These are phyloP conservation scores for Prenolepis imparis DNA, from an alignment of 2,888 invertebrate genomes.

Conservation along the genomic window DNA sequence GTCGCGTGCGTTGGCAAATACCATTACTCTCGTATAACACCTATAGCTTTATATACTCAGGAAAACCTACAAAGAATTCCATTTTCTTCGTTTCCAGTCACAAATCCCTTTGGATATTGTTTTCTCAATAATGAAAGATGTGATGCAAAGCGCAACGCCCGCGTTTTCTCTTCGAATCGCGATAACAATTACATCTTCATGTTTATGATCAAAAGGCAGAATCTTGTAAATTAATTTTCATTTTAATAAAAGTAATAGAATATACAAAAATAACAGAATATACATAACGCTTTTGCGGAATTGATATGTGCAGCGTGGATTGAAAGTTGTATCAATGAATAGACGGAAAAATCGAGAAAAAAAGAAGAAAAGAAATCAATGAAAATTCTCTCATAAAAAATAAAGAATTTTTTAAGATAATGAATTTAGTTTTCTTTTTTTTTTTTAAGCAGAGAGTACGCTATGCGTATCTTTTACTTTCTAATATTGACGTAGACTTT, in stretches of 20 bases:
- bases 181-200: slow-evolving; percentile 27
- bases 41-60: neutral
- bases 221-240: neutral
- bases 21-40: neutral
- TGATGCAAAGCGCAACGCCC: neutral
- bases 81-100: slow-evolving; percentile 59
- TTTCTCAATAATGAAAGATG: slow-evolving; percentile 45
- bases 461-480: neutral
- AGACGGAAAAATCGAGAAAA: neutral
- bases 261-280: neutral
- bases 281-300: neutral
- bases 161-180: slow-evolving; percentile 17
- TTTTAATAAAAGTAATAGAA: slow-evolving; percentile 15
- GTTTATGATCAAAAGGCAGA: slow-evolving; percentile 17
- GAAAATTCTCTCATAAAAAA: neutral
- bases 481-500: slow-evolving; percentile 1
- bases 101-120: slow-evolving; percentile 56
- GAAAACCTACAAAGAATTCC: slow-evolving; percentile 61
- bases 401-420: neutral
- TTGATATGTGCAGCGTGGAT: neutral
- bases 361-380: neutral
- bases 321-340: neutral
- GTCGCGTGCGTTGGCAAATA: slow-evolving; percentile 12
- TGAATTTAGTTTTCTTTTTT: neutral
- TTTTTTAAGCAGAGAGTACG: neutral